These are phyloP conservation scores for Nomia melanderi DNA, from an alignment of 1,140 invertebrate genomes.

Conservation along the genomic window DNA sequence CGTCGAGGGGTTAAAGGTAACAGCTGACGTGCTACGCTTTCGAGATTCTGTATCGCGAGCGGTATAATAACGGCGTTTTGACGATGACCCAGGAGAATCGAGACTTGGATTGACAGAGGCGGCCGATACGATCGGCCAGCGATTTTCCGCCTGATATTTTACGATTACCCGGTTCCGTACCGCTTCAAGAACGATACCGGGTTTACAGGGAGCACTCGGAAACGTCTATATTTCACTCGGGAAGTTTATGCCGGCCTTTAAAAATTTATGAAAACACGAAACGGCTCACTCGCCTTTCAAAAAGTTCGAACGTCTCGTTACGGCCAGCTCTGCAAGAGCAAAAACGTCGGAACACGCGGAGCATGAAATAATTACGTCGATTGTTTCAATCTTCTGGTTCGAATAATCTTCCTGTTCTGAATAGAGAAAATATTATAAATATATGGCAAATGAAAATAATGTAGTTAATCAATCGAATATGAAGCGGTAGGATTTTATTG, in stretches of 20 bases:
- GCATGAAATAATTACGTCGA: too few species aligned
- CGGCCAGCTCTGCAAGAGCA: background rate
- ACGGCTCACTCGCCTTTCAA: background rate
- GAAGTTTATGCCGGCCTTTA: background rate
- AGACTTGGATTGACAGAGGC: background rate
- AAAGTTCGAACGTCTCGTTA: background rate
- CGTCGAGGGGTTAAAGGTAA: constrained; percentile 35
- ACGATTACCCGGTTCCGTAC: constrained; percentile 7
- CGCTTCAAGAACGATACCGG: background rate
- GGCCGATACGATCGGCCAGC: background rate
- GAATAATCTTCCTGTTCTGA: too few species aligned
- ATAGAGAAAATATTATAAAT: too few species aligned
- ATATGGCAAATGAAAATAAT: too few species aligned
- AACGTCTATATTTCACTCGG: background rate
- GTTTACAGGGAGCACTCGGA: background rate
- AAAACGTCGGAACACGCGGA: background rate
- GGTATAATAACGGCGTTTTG: constrained; percentile 18
- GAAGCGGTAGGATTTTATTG: too few species aligned
- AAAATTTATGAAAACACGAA: background rate
- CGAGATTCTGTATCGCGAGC: background rate
- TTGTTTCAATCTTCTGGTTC: too few species aligned
- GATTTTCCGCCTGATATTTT: constrained; percentile 8
- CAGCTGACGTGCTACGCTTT: constrained; percentile 1
- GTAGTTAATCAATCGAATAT: too few species aligned
- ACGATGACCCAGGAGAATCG: background rate